A percentile compares a stretch with the other conserved stretches of the same genome.
Conservation (phyloP, 2,113 vertebrate genomes). For the Merops nubicus region DNA sequence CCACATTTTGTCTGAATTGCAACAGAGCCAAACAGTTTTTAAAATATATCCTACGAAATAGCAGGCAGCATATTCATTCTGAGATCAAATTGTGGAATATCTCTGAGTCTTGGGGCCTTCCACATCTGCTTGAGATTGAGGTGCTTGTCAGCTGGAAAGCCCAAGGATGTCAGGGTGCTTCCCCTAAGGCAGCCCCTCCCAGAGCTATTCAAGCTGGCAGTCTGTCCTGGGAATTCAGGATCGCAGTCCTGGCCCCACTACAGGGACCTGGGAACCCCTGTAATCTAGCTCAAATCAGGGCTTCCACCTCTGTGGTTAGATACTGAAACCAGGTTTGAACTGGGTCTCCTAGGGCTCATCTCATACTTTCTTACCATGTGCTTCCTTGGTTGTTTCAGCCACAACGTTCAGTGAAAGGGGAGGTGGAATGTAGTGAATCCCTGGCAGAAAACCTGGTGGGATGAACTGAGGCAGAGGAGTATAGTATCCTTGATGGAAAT, state of each 20-base stretch:
- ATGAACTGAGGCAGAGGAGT: slow-evolving; percentile 56
- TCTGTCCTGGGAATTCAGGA: neutral
- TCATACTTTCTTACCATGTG: slow-evolving; percentile 52
- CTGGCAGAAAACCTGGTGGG: slow-evolving; percentile 67
- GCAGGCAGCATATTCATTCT: neutral
- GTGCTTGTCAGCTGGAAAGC: neutral
- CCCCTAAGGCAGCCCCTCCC: neutral
- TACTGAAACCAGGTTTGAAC: neutral
- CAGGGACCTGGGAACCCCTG: neutral
- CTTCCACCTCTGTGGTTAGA: neutral
- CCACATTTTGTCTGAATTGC: neutral
- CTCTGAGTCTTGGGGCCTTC: neutral
- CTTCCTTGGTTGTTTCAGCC: slow-evolving; percentile 60
- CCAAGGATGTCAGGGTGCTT: neutral
- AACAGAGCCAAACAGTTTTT: neutral
- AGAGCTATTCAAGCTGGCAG: neutral
- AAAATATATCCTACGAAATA: neutral
- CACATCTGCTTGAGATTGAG: accelerated
- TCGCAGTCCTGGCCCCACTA: neutral
- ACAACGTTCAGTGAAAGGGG: slow-evolving; percentile 46
- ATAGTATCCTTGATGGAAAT: slow-evolving; percentile 70
- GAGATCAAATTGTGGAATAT: neutral
- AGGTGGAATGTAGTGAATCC: slow-evolving; percentile 67
- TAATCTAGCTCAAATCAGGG: neutral
- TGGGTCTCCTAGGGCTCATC: neutral